Conservation (phyloP, 2,888 invertebrate genomes). For the Strigamia transsilvanica region DNA sequence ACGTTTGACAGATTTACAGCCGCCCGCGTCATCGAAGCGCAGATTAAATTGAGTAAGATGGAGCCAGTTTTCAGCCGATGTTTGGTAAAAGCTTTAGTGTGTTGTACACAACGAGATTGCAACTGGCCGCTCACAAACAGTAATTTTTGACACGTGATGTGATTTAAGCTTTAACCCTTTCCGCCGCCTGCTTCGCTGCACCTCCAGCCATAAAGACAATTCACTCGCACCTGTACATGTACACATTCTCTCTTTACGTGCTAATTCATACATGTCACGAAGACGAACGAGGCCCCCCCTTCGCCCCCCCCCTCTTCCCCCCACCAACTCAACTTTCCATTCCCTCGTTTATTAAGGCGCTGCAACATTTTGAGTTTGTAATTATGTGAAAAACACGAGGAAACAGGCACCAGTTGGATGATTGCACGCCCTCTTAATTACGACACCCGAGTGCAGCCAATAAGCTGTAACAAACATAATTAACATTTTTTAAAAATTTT, state of each 20-base stretch:
- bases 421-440: constrained; percentile 20
- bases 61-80: constrained; percentile 5
- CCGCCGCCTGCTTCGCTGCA: not conserved
- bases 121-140: not conserved
- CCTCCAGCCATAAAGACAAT: not conserved
- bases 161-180: constrained; percentile 2
- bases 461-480: constrained; percentile 15
- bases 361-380: constrained; percentile 12
- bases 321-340: not conserved
- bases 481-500: not conserved
- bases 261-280: constrained; percentile 23
- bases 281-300: not conserved
- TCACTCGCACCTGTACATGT: not conserved
- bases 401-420: constrained; percentile 35
- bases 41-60: constrained; percentile 37
- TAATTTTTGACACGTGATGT: constrained; percentile 40
- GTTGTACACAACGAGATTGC: not conserved
- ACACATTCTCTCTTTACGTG: not conserved
- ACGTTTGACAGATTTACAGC: not conserved
- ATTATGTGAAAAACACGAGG: constrained; percentile 33
- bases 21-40: not conserved
- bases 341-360: not conserved
- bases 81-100: constrained; percentile 22
- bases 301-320: not conserved
- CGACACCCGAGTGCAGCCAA: constrained; percentile 26